Conservation (phyloP, 2,888 invertebrate species). For the Drosophila mayaguana region DNA sequence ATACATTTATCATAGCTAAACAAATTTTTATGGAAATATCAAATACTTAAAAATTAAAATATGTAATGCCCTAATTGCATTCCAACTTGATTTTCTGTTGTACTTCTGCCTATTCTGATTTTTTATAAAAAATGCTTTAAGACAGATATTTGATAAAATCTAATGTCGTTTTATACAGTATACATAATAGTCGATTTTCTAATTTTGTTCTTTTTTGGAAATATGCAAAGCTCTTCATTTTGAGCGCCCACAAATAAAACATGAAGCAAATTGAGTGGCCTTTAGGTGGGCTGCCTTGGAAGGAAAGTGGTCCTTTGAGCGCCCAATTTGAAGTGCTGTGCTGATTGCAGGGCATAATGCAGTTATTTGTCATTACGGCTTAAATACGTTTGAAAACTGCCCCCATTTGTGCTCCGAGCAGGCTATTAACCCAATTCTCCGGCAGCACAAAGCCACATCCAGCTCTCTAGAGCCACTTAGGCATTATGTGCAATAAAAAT, state of each 20-base stretch:
- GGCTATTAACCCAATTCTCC: conserved; percentile 65
- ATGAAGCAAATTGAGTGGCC: neutral
- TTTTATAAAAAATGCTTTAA: neutral
- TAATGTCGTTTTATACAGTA: neutral
- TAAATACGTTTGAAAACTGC: conserved; percentile 9
- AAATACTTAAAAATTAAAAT: neutral
- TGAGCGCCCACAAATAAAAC: neutral
- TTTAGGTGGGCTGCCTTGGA: neutral
- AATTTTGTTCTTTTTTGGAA: neutral
- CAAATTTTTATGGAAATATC: neutral
- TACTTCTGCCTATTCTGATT: neutral
- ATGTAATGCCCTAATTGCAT: neutral
- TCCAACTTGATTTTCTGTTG: neutral
- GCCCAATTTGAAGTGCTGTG: neutral
- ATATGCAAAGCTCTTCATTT: neutral
- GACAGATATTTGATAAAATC: neutral
- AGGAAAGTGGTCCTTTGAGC: neutral
- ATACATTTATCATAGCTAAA: too few species aligned
- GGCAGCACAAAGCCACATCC: conserved; percentile 41
- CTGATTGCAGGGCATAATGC: neutral
- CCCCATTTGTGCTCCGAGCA: conserved; percentile 8
- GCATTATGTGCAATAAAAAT: conserved; percentile 61
- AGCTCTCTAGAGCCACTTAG: conserved; percentile 65
- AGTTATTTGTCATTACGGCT: conserved; percentile 8
- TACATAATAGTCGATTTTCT: neutral